Percentiles rank a stretch among this genome's conserved stretches.
Conservation (phyloP, 2,888 invertebrate species). For the Archips crataeganus region DNA sequence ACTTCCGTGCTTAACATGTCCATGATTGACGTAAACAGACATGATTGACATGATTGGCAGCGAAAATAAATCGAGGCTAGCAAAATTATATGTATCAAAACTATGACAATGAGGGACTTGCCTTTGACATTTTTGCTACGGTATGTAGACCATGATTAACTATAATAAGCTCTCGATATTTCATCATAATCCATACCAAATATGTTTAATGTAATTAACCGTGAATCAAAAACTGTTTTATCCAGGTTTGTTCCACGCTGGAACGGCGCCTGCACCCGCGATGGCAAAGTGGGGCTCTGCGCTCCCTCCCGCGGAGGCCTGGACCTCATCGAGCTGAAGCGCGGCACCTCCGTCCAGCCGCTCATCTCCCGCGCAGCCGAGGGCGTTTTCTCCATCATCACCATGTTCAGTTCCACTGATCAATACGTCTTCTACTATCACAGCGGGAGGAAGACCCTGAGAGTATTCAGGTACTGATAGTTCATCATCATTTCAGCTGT, state of each 20-base stretch:
- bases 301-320: slow-evolving; percentile 97
- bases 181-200: too few relatives aligned
- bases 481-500: too few relatives aligned
- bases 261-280: slow-evolving; percentile 95
- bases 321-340: slow-evolving; percentile 96
- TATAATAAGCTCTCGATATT: too few relatives aligned
- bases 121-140: too few relatives aligned
- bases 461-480: slow-evolving; percentile 91
- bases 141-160: too few relatives aligned
- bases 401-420: slow-evolving; percentile 96
- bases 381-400: slow-evolving; percentile 98
- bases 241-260: slow-evolving; percentile 92
- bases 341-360: slow-evolving; percentile 94
- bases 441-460: slow-evolving; percentile 96
- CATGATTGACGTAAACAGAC: too few relatives aligned
- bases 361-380: slow-evolving; percentile 98
- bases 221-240: background rate
- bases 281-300: slow-evolving; percentile 96
- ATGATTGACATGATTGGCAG: too few relatives aligned
- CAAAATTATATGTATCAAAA: too few relatives aligned
- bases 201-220: too few relatives aligned
- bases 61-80: too few relatives aligned
- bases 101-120: too few relatives aligned
- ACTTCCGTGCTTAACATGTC: too few relatives aligned
- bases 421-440: slow-evolving; percentile 99